Evolutionary conservation across 2,113 vertebrate species (phyloP), one percentile per base, ranked within the genome.

Genomic region (Austrofundulus limnaeus): DNA sequence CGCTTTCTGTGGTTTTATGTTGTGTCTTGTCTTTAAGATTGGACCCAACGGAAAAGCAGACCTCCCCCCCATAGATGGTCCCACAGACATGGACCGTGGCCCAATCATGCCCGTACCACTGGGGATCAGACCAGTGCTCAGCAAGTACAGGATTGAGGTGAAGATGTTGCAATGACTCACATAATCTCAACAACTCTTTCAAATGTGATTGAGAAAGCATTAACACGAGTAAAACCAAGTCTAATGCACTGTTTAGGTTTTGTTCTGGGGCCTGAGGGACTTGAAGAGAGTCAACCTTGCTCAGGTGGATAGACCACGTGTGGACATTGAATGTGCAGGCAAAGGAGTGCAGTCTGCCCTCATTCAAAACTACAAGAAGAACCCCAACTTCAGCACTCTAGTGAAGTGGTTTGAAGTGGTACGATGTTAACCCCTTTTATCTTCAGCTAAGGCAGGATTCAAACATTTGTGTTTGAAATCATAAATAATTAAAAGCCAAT

Each of bases 371-470:
- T 99, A 96, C 89, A 98, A 94, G 93, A 98, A 98, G 81, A 99
- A 99, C 87, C 97, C 97, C 61, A 99, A 99, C 83, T 99, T 99
- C 85, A 95, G 91, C 93, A 96, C 95, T 17, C 87, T 99, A 8
- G 96, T 99, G 89, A 99, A 99, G 88, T 98, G 94, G 94, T 99
- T 99, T 24, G 97, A 99, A 92, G 97, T 99, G 94, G 97, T 99
- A 75, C 42, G 4, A 31, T 45, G 28, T 61, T 2, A 21, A 43
- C 4, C 13, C 21, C 14, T 19, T 16, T 39, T n/a, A 19, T 45
- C 42, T 9, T 34, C 31, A 8, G 31, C 31, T 8, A 34, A 34
- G 31, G 31, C 8, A 34, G 5, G 10, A 34, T 34, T 34, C 10
- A 10, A 34, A n/a, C n/a, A n/a, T n/a, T n/a, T n/a, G n/a, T n/a